Evolutionary conservation across 2,888 invertebrate species (phyloP), one percentile per base, ranked within the genome.

Genomic region (Polydrusus tereticollis): DNA sequence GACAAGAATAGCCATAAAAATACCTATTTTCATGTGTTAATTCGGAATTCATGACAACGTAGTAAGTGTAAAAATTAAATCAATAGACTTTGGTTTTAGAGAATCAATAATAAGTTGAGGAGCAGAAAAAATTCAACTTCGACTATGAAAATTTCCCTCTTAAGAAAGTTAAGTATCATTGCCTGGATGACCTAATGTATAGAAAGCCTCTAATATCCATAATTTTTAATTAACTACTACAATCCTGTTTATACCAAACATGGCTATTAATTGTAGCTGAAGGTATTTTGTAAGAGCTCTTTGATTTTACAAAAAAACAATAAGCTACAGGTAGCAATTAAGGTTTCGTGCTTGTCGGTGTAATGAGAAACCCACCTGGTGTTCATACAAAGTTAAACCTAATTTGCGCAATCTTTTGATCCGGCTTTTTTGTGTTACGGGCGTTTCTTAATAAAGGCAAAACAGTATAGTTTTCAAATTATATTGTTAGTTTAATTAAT

Each of bases 311-410:
- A 36, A 10, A 36, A 10, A 10, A 36, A 36, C 36, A n/a, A n/a
- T 36, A 36, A 6, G 5, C 36, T 12, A 36, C 36, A 36, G 36
- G 36, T 36, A 36, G 36, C 36, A 36, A 36, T 36, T 36, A 36
- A 6, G 2, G 12, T 36, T 20, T 20, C 45, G 45, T 45, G 45
- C 45, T 45, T 45, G 45, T 10, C 45, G 20, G 45, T 45, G 45
- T 45, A 45, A 45, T 45, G 45, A n/a, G 45, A 45, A 45, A 45
- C 45, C 45, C 45, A 45, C 45, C 45, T 45, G 45, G 20, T 45
- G 45, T 45, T 45, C 20, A 45, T 8, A 45, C 45, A 45, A 45
- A 45, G 20, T 45, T 20, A 45, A 20, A 45, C 18, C 45, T 45
- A 45, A 45, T 45, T 45, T 45, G 12, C 45, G 10, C 20, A 18